A percentile compares a stretch with the other conserved stretches of the same genome.
Conservation (phyloP, 2,113 vertebrate genomes). For the Phaethon lepturus region DNA sequence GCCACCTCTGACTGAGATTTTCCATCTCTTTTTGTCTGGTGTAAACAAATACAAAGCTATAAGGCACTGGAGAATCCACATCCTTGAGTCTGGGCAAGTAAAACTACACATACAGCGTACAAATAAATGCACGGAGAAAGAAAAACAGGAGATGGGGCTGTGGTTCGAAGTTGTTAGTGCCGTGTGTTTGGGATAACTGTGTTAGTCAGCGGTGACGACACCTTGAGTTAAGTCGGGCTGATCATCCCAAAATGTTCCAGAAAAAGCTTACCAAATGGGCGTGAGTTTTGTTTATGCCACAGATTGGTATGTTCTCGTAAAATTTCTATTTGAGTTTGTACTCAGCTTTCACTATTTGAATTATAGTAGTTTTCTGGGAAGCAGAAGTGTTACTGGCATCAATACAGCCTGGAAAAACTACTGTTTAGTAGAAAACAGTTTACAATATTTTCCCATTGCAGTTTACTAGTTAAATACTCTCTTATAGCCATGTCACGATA, state of each 20-base stretch:
- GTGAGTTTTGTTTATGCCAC: background rate
- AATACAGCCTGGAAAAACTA: background rate
- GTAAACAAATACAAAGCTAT: background rate
- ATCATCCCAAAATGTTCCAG: background rate
- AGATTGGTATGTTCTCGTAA: background rate
- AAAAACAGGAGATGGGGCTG: background rate
- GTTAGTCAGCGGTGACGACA: background rate
- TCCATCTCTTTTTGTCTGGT: background rate
- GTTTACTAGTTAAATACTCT: background rate
- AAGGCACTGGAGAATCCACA: background rate
- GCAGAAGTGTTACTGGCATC: conserved; percentile 1
- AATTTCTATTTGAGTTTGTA: background rate
- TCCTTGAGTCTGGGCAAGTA: background rate
- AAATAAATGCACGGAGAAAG: background rate
- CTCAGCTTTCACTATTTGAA: conserved; percentile 25
- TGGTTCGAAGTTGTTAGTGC: background rate
- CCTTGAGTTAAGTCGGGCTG: background rate
- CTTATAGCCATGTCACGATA: background rate
- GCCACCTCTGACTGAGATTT: background rate
- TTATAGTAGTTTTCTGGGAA: conserved; percentile 21
- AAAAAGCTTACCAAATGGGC: background rate
- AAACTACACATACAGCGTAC: background rate
- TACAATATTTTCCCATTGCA: background rate
- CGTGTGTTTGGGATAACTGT: background rate
- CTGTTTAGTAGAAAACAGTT: background rate